Evolutionary conservation across 2,888 invertebrate species (phyloP).

Genomic region (Sericinus montela): DNA sequence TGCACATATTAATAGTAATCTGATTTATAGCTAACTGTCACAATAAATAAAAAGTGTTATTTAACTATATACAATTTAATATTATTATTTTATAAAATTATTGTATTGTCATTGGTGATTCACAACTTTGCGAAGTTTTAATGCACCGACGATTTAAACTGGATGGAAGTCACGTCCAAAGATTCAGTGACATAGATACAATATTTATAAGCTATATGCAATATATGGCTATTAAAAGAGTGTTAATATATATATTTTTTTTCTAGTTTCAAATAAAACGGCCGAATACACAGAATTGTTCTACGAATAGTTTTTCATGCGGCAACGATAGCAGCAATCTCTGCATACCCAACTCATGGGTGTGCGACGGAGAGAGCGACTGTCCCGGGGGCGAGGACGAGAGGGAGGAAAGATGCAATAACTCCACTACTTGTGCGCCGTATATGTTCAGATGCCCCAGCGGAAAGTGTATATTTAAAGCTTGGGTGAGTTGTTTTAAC

Average conservation of each 20-base stretch:
- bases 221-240: too few relatives aligned
- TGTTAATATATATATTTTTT: not conserved
- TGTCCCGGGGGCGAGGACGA: conserved; percentile 88
- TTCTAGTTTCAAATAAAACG: conserved; percentile 28
- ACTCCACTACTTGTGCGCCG: conserved; percentile 83
- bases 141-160: too few relatives aligned
- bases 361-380: conserved; percentile 90
- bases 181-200: too few relatives aligned
- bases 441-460: conserved; percentile 85
- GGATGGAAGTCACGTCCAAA: too few relatives aligned
- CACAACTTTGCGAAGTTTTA: too few relatives aligned
- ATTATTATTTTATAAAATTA: too few relatives aligned
- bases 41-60: too few relatives aligned
- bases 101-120: too few relatives aligned
- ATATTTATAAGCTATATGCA: too few relatives aligned
- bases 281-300: conserved; percentile 43
- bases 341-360: conserved; percentile 87
- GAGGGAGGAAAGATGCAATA: conserved; percentile 78
- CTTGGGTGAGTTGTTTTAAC: conserved; percentile 71
- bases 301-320: conserved; percentile 52
- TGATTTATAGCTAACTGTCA: too few relatives aligned
- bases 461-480: conserved; percentile 75
- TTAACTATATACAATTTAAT: too few relatives aligned
- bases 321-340: conserved; percentile 57
- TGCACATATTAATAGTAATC: too few relatives aligned